These are phyloP conservation scores for Glyphotaelius pellucidus DNA, from an alignment of 2,888 invertebrate species.

Conservation along the genomic window DNA sequence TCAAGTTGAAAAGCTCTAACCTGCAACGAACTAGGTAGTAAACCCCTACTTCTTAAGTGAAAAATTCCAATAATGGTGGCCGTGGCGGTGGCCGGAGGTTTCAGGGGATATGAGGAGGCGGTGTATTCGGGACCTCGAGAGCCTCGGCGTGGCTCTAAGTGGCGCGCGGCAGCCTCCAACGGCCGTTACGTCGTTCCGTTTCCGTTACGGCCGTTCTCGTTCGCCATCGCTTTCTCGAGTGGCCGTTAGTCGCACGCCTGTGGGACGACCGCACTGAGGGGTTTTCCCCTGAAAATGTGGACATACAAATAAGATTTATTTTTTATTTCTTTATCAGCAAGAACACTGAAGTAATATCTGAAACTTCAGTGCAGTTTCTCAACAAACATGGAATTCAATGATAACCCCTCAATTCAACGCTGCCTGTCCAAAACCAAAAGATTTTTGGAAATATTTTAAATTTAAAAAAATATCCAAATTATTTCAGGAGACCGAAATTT, in stretches of 20 bases:
- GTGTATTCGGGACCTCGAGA: slow-evolving; percentile 6
- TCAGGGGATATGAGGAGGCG: not conserved
- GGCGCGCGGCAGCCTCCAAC: slow-evolving; percentile 23
- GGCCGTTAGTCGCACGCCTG: slow-evolving; percentile 62
- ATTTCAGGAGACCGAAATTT: too few species aligned
- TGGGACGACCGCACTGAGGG: not conserved
- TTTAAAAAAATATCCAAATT: too few species aligned
- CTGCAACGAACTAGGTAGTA: not conserved
- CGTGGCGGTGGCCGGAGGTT: not conserved
- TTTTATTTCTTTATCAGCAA: not conserved
- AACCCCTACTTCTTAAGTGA: slow-evolving; percentile 14
- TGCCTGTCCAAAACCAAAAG: too few species aligned
- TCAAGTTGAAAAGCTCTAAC: not conserved
- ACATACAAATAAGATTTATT: not conserved
- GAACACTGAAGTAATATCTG: not conserved
- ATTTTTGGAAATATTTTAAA: too few species aligned
- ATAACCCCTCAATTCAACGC: too few species aligned
- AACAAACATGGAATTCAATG: too few species aligned
- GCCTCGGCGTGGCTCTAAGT: slow-evolving; percentile 33
- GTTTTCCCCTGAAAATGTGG: not conserved
- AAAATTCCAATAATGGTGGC: slow-evolving; percentile 18
- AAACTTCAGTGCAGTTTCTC: too few species aligned
- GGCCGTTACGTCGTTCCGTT: slow-evolving; percentile 43
- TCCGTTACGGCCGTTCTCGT: slow-evolving; percentile 37
- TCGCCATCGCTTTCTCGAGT: slow-evolving; percentile 59